Percentiles rank a stretch among this genome's conserved stretches.
phyloP scores from a whole-genome alignment of 2,888 invertebrate species.

The Cephus rjabovi region DNA sequence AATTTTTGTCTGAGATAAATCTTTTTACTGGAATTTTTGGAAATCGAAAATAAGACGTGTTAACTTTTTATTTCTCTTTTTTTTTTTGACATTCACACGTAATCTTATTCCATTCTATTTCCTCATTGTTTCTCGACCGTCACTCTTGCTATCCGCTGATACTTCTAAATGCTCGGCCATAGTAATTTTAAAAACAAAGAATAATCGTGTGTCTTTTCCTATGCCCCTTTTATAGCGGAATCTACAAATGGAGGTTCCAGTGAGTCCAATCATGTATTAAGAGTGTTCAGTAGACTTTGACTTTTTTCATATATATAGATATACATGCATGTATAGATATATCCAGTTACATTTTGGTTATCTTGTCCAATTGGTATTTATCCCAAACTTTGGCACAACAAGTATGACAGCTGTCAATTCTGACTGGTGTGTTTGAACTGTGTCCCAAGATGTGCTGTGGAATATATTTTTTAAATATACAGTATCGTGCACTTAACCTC shows the following conservation, averaged over 20 bases:
- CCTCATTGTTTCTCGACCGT: conserved; percentile 13
- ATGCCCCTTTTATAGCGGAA: conserved; percentile 73
- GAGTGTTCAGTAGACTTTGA: conserved; percentile 55
- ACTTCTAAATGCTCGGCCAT: neutral
- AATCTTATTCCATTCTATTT: neutral
- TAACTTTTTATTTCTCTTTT: conserved; percentile 10
- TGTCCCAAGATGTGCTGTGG: neutral
- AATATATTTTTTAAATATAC: neutral
- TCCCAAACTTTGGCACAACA: neutral
- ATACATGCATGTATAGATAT: neutral
- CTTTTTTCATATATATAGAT: conserved; percentile 13
- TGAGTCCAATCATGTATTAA: conserved; percentile 68
- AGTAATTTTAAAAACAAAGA: conserved; percentile 28
- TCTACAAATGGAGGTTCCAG: conserved; percentile 78
- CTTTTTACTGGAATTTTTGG: conserved; percentile 14
- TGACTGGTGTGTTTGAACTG: neutral
- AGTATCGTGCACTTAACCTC: neutral
- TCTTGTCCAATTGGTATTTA: neutral
- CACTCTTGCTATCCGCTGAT: conserved; percentile 5
- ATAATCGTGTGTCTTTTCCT: conserved; percentile 66
- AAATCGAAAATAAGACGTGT: neutral
- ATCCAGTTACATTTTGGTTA: neutral
- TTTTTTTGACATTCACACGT: neutral
- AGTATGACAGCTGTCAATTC: neutral
- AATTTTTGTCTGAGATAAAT: conserved; percentile 8